Percentiles rank a stretch among this genome's conserved stretches.
These are phyloP conservation scores for Noturus placidus DNA, from an alignment of 2,113 vertebrate genomes.

Conservation along the genomic window DNA sequence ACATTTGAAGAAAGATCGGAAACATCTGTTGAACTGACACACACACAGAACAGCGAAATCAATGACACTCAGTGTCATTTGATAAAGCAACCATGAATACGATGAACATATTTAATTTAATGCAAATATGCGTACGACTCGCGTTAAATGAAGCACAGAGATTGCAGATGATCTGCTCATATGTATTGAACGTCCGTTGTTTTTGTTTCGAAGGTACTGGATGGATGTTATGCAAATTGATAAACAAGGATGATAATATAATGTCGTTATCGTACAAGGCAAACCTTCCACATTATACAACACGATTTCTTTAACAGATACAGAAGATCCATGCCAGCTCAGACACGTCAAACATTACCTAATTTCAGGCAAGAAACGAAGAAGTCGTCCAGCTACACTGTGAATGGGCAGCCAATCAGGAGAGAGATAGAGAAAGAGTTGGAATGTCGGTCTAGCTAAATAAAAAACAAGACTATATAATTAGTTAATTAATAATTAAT, in stretches of 20 bases:
- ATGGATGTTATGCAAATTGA: background rate
- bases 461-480: background rate
- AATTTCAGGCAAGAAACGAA: background rate
- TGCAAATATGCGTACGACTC: background rate
- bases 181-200: background rate
- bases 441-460: background rate
- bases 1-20: slow-evolving; percentile 70
- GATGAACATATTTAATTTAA: background rate
- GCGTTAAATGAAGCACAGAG: background rate
- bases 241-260: too few relatives aligned
- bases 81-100: background rate
- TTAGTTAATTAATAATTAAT: background rate
- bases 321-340: too few relatives aligned
- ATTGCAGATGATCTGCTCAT: background rate
- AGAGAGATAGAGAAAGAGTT: background rate
- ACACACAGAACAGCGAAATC: slow-evolving; percentile 17
- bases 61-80: background rate
- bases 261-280: too few relatives aligned
- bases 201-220: background rate
- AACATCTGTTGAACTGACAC: slow-evolving; percentile 80
- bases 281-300: background rate
- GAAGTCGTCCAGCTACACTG: background rate
- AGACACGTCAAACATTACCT: too few relatives aligned
- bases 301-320: background rate
- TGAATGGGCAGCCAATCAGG: background rate